Conservation (phyloP, 2,113 vertebrate species). For the Sturnira hondurensis region DNA sequence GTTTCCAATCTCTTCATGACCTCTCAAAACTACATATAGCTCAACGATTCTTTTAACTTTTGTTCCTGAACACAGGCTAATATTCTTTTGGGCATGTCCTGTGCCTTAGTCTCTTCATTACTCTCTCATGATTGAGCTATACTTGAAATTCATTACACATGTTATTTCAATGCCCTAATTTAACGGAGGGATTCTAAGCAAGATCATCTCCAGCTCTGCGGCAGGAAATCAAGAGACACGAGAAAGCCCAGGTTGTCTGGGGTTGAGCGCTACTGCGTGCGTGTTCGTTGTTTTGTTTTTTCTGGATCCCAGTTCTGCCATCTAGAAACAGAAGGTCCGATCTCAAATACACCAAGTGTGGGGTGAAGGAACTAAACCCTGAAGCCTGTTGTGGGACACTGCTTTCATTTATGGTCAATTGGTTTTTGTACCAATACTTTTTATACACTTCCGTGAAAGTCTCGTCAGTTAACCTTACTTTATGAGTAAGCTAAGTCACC, state of each 20-base stretch:
- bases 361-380: not conserved
- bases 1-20: not conserved
- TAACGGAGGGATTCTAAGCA: not conserved
- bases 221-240: not conserved
- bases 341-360: not conserved
- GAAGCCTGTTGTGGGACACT: slow-evolving; percentile 66
- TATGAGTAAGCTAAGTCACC: slow-evolving; percentile 79
- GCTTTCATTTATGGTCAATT: slow-evolving; percentile 66
- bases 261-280: not conserved
- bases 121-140: not conserved
- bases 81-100: not conserved
- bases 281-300: not conserved
- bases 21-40: not conserved
- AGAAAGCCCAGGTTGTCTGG: not conserved
- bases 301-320: not conserved
- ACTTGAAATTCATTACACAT: not conserved
- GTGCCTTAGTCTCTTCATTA: not conserved
- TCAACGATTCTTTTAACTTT: not conserved
- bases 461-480: slow-evolving; percentile 79
- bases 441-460: slow-evolving; percentile 72
- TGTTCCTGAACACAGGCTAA: not conserved
- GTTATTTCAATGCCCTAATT: not conserved
- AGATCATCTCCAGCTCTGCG: not conserved
- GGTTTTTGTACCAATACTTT: slow-evolving; percentile 71
- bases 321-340: slow-evolving; percentile 11